Percentiles rank a stretch among this genome's conserved stretches.
phyloP scores from a whole-genome alignment of 2,113 vertebrate species.

The Centropus unirufus region DNA sequence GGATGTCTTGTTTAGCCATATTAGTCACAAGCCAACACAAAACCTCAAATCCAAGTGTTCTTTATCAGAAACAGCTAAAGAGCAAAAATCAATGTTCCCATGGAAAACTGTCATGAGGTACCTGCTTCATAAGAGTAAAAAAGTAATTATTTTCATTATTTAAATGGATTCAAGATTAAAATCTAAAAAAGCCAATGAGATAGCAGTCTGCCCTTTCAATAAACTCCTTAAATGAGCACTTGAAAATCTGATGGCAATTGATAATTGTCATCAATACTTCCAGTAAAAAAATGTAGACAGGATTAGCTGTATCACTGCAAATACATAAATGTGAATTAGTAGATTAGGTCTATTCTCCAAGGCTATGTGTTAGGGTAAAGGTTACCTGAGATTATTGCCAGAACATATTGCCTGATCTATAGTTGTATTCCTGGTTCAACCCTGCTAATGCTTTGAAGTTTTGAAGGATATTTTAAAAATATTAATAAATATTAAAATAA shows the following conservation, averaged over 20 bases:
- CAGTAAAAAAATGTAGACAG: not conserved
- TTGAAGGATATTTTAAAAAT: not conserved
- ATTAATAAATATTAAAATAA: not conserved
- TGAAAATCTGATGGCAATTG: not conserved
- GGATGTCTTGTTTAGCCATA: not conserved
- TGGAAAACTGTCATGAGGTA: not conserved
- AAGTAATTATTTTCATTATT: not conserved
- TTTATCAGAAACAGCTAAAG: not conserved
- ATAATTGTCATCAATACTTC: not conserved
- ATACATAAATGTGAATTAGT: not conserved
- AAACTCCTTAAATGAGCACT: not conserved
- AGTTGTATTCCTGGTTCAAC: not conserved
- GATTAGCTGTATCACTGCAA: not conserved
- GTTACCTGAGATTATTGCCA: not conserved
- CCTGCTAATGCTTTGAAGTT: not conserved
- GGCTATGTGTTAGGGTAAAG: not conserved
- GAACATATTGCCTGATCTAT: not conserved
- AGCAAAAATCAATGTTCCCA: not conserved
- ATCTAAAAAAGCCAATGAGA: not conserved
- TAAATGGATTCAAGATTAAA: not conserved
- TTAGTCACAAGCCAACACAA: not conserved
- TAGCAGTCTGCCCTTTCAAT: not conserved
- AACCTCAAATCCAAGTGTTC: not conserved
- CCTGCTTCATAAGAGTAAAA: not conserved
- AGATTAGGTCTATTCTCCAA: not conserved